Evolutionary conservation across 2,888 invertebrate species (phyloP).

Genomic region (Trypoxylon attenuatum): DNA sequence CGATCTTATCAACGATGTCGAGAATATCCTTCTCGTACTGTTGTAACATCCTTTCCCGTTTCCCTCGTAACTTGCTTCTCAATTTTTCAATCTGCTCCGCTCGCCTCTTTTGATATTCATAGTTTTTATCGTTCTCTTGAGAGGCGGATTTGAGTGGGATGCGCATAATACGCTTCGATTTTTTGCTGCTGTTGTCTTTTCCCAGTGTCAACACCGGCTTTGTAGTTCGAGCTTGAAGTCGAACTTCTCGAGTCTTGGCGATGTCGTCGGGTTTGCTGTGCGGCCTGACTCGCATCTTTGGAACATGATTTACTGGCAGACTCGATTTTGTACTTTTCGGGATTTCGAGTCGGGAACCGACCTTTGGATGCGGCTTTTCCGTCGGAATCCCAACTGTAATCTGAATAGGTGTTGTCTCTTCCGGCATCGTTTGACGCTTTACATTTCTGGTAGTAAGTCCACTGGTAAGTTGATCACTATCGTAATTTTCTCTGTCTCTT

Average conservation of each 20-base stretch:
- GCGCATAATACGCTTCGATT: conserved; percentile 21
- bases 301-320: not conserved
- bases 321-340: not conserved
- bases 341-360: not conserved
- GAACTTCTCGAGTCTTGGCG: conserved; percentile 8
- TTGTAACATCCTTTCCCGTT: conserved; percentile 44
- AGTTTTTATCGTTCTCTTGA: conserved; percentile 29
- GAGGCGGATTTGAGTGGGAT: not conserved
- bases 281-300: not conserved
- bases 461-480: not conserved
- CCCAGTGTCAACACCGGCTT: conserved; percentile 39
- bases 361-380: not conserved
- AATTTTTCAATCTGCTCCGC: conserved; percentile 46
- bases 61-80: conserved; percentile 45
- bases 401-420: not conserved
- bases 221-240: conserved; percentile 30
- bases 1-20: conserved; percentile 30
- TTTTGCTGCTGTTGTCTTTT: conserved; percentile 44
- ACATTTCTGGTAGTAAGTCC: not conserved
- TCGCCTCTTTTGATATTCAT: conserved; percentile 31
- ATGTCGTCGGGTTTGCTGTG: not conserved
- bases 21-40: conserved; percentile 47
- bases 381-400: not conserved
- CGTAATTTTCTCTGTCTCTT: not conserved
- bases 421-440: conserved; percentile 3